phyloP scores from a whole-genome alignment of 2,797 vertebrate species.

The Columba guinea region DNA sequence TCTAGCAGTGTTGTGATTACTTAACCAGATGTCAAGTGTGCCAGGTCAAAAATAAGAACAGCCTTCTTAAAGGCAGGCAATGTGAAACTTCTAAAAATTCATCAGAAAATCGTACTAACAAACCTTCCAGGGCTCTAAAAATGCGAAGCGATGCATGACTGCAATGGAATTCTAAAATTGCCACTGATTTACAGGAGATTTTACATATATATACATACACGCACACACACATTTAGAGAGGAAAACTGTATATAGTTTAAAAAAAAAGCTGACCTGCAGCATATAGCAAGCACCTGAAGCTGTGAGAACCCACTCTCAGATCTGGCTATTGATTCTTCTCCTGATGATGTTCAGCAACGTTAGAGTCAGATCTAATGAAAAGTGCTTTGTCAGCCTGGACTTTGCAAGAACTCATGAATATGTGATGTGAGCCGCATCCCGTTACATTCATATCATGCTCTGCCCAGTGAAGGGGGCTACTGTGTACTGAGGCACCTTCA shows the following conservation, averaged over 20 bases:
- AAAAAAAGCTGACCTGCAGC: neutral
- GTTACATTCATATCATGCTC: neutral
- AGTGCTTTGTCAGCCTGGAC: neutral
- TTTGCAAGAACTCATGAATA: neutral
- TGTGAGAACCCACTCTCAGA: neutral
- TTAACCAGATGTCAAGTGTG: neutral
- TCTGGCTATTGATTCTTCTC: neutral
- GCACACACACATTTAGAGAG: fast-evolving
- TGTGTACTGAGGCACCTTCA: neutral
- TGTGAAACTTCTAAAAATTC: neutral
- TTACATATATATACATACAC: fast-evolving
- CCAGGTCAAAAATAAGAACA: neutral
- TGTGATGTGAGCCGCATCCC: neutral
- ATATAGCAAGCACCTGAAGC: neutral
- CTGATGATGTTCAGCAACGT: neutral
- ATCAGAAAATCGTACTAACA: neutral
- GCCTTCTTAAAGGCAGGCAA: neutral
- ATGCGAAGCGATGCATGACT: neutral
- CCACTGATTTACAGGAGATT: neutral
- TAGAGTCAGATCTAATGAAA: neutral
- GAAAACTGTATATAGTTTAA: neutral
- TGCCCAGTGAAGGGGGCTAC: neutral
- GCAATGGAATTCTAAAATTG: neutral
- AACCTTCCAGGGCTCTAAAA: neutral
- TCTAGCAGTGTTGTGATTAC: neutral